phyloP scores from a whole-genome alignment of 2,888 invertebrate genomes.

The Campaea margaritaria region DNA sequence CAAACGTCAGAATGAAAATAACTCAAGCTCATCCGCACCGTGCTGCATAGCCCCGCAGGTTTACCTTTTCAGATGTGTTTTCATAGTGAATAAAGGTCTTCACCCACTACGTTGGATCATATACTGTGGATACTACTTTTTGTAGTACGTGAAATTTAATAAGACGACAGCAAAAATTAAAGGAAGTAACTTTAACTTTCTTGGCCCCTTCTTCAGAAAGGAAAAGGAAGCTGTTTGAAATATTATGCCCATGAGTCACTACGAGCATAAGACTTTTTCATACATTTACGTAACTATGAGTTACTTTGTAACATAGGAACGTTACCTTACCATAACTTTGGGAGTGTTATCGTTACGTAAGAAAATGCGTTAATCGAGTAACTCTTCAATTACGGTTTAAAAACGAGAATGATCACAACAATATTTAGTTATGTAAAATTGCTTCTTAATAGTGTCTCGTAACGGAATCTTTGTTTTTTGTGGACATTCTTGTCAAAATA shows the following conservation, averaged over 20 bases:
- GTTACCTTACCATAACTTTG: slow-evolving; percentile 9
- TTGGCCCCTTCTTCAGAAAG: background rate
- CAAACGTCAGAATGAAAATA: no score
- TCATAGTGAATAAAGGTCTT: no score
- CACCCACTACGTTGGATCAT: no score
- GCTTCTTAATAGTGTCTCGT: slow-evolving; percentile 14
- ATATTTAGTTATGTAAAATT: slow-evolving; percentile 14
- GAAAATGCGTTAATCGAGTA: slow-evolving; percentile 2
- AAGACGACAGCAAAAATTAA: no score
- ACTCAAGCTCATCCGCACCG: no score
- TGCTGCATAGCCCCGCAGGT: no score
- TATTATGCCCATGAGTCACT: background rate
- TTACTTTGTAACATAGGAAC: background rate
- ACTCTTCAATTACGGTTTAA: slow-evolving; percentile 9
- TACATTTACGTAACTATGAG: slow-evolving; percentile 3
- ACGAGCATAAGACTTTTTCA: background rate
- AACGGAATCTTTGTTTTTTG: slow-evolving; percentile 8
- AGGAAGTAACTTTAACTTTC: background rate
- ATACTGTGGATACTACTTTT: no score
- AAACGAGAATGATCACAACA: slow-evolving; percentile 5
- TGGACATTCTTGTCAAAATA: slow-evolving; percentile 4
- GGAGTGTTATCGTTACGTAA: slow-evolving; percentile 14
- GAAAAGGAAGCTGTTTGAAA: background rate
- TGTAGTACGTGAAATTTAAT: no score
- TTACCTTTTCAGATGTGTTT: no score